These are phyloP conservation scores for Clarias gariepinus DNA, from an alignment of 2,113 vertebrate genomes.

Conservation along the genomic window DNA sequence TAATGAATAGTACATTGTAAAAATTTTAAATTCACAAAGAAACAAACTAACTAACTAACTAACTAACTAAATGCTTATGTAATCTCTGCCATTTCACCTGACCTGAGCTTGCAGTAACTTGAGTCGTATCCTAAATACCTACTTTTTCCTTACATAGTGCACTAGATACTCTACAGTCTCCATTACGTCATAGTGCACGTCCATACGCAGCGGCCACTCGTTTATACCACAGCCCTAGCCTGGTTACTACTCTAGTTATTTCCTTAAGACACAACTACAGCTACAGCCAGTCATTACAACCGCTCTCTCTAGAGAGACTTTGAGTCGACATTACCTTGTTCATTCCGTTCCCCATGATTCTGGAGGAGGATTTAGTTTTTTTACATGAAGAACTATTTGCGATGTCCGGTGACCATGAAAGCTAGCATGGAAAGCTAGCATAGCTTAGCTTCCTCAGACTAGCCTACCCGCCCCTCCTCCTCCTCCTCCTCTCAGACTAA, in stretches of 20 bases:
- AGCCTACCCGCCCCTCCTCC: background rate
- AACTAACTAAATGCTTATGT: too few species aligned
- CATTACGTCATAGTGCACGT: background rate
- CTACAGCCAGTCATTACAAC: background rate
- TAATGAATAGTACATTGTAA: background rate
- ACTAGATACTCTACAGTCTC: background rate
- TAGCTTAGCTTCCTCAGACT: background rate
- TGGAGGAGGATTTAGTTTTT: background rate
- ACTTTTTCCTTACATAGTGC: background rate
- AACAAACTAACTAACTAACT: background rate
- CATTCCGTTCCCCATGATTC: conserved; percentile 76
- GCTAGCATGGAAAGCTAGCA: conserved; percentile 23
- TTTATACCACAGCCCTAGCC: background rate
- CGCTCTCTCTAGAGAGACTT: background rate
- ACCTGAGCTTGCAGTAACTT: background rate
- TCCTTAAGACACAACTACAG: background rate
- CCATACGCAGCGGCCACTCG: background rate
- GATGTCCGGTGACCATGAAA: conserved; percentile 18
- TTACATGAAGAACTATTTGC: background rate
- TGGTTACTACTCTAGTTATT: background rate
- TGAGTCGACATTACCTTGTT: conserved; percentile 66
- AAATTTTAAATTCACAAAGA: background rate
- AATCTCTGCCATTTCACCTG: background rate
- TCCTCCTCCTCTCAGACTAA: background rate
- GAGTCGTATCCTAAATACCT: background rate